phyloP scores from a whole-genome alignment of 2,797 vertebrate genomes.

The Calcarius lapponicus region DNA sequence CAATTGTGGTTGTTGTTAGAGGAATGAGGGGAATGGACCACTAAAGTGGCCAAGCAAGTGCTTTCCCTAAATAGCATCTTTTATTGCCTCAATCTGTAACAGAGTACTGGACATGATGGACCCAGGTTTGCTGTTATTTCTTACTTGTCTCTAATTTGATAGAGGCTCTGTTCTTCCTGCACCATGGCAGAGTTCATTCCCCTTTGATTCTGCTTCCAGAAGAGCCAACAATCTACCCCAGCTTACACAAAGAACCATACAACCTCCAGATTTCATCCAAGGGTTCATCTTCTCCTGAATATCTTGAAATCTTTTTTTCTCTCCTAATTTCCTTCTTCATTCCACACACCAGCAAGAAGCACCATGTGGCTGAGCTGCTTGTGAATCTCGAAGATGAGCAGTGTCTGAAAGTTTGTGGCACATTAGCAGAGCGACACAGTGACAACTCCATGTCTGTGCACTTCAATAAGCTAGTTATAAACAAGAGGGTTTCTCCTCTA shows the following conservation, averaged over 20 bases:
- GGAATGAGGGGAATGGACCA: not conserved
- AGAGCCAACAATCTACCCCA: not conserved
- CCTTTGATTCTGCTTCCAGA: not conserved
- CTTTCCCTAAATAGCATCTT: not conserved
- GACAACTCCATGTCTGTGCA: conserved; percentile 33
- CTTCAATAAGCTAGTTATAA: conserved; percentile 57
- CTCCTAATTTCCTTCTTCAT: not conserved
- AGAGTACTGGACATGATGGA: not conserved
- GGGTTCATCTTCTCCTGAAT: not conserved
- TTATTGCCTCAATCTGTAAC: not conserved
- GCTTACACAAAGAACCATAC: not conserved
- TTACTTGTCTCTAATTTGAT: not conserved
- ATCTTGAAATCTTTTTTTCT: not conserved
- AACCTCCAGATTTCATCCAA: not conserved
- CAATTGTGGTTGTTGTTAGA: not conserved
- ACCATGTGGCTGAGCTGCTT: not conserved
- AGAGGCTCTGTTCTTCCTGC: not conserved
- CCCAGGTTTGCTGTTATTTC: not conserved
- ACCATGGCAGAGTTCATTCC: not conserved
- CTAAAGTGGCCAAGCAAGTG: not conserved
- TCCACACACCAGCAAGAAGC: not conserved
- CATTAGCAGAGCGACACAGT: not conserved
- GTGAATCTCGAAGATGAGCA: not conserved
- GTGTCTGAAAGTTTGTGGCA: not conserved
- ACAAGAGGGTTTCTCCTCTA: conserved; percentile 38